A percentile compares a stretch with the other conserved stretches of the same genome.
These are phyloP conservation scores for Sesamia nonagrioides DNA, from an alignment of 1,140 invertebrate genomes.

Conservation along the genomic window DNA sequence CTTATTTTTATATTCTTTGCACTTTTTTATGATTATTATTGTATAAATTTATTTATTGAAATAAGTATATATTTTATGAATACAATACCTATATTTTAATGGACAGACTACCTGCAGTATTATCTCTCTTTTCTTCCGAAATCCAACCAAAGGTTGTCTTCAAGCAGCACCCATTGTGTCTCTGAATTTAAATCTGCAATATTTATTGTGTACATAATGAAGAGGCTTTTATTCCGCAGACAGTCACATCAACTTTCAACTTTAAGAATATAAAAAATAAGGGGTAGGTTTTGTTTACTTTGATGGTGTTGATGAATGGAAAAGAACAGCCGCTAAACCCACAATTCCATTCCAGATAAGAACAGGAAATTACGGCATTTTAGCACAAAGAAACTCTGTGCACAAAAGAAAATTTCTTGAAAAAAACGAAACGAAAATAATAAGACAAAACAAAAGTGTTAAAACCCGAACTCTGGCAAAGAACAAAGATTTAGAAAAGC, in stretches of 20 bases:
- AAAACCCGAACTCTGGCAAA: slow-evolving; percentile 35
- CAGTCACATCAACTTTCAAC: not conserved
- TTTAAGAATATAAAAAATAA: not conserved
- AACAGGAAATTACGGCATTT: slow-evolving; percentile 37
- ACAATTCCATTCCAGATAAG: slow-evolving; percentile 25
- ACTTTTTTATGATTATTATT: too few species aligned
- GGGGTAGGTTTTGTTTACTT: not conserved
- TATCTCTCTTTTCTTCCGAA: too few species aligned
- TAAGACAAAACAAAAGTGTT: slow-evolving; percentile 45
- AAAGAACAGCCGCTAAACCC: slow-evolving; percentile 6
- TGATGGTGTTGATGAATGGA: slow-evolving; percentile 2
- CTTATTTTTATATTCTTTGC: too few species aligned
- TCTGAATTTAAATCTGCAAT: too few species aligned
- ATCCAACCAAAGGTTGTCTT: too few species aligned
- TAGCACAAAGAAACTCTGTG: slow-evolving; percentile 10
- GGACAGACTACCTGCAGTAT: too few species aligned
- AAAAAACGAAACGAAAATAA: slow-evolving; percentile 27
- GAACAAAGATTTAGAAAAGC: slow-evolving; percentile 52
- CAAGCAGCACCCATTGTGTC: too few species aligned
- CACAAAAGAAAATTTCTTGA: slow-evolving; percentile 1
- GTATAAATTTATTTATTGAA: too few species aligned
- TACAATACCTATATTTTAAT: too few species aligned
- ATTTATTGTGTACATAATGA: too few species aligned
- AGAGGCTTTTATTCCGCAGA: too few species aligned
- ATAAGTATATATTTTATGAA: too few species aligned